A percentile compares a stretch with the other conserved stretches of the same genome.
Evolutionary conservation across 2,888 invertebrate genomes (phyloP).

Genomic region (Andrena bicolor): DNA sequence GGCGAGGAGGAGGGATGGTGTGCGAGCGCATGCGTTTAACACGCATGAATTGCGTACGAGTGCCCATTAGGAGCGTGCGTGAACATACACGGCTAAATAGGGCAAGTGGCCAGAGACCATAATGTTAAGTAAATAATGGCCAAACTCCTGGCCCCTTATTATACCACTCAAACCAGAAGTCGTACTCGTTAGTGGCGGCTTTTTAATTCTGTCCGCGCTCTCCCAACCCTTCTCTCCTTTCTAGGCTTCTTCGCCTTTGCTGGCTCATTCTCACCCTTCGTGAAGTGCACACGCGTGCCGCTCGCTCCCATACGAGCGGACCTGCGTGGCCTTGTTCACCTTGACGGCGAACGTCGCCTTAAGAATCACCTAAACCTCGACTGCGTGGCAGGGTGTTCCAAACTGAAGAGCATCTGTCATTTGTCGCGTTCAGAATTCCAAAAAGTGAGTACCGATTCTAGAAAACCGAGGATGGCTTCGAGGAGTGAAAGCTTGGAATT

Average conservation of each 20-base stretch:
- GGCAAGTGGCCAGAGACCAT: slow-evolving; percentile 73
- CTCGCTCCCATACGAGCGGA: slow-evolving; percentile 32
- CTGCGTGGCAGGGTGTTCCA: neutral
- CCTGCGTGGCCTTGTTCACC: slow-evolving; percentile 14
- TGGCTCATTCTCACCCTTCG: slow-evolving; percentile 67
- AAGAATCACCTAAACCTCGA: neutral
- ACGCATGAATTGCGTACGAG: slow-evolving; percentile 73
- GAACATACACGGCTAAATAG: slow-evolving; percentile 67
- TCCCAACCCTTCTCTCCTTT: slow-evolving; percentile 61
- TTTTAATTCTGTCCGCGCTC: slow-evolving; percentile 63
- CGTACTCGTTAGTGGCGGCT: slow-evolving; percentile 78
- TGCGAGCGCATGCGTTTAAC: slow-evolving; percentile 63
- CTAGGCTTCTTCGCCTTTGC: slow-evolving; percentile 58
- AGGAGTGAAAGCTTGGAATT: too few species aligned
- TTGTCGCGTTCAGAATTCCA: too few species aligned
- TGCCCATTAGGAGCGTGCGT: slow-evolving; percentile 78
- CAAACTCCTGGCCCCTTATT: slow-evolving; percentile 78
- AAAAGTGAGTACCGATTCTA: too few species aligned
- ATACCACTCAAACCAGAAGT: slow-evolving; percentile 78
- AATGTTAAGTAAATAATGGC: slow-evolving; percentile 81
- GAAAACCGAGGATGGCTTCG: too few species aligned
- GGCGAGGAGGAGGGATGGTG: slow-evolving; percentile 25
- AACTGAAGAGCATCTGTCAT: neutral
- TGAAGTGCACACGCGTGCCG: slow-evolving; percentile 61
- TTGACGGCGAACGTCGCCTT: neutral